Evolutionary conservation across 1,140 invertebrate species (phyloP).

Genomic region (Lordiphosa clarofinis): DNA sequence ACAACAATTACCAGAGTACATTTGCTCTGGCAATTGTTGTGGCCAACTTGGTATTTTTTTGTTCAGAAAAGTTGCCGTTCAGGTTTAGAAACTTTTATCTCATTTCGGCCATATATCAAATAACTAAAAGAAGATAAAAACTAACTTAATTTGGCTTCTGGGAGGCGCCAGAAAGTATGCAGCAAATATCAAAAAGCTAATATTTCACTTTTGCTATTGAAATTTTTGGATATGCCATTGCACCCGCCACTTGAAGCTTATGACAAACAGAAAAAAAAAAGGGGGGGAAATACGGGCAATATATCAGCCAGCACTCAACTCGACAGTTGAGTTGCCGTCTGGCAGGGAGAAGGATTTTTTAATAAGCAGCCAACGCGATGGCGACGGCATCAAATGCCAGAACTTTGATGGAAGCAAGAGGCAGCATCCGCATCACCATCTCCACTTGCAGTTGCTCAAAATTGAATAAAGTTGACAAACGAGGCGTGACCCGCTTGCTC

Average conservation of each 20-base stretch:
- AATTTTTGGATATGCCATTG: background rate
- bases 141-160: constrained; percentile 26
- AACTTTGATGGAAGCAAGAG: constrained; percentile 39
- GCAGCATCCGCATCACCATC: background rate
- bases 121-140: background rate
- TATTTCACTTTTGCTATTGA: constrained; percentile 3
- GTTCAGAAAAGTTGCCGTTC: constrained; percentile 1
- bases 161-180: constrained; percentile 33
- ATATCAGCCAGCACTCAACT: constrained; percentile 28
- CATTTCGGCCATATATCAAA: constrained; percentile 5
- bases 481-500: constrained; percentile 10
- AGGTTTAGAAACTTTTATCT: background rate
- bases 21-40: constrained; percentile 17
- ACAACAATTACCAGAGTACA: constrained; percentile 43
- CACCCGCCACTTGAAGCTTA: constrained; percentile 23
- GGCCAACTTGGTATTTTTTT: background rate
- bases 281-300: constrained; percentile 15
- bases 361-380: constrained; percentile 21
- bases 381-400: constrained; percentile 9
- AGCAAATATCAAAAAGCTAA: constrained; percentile 15
- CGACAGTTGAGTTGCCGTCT: constrained; percentile 17
- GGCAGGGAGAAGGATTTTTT: constrained; percentile 19
- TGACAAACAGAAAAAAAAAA: constrained; percentile 20
- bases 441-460: constrained; percentile 18
- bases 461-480: constrained; percentile 36